Base-by-base conservation (phyloP, 2,797 vertebrate species). In the Decapterus maruadsi region DNA sequence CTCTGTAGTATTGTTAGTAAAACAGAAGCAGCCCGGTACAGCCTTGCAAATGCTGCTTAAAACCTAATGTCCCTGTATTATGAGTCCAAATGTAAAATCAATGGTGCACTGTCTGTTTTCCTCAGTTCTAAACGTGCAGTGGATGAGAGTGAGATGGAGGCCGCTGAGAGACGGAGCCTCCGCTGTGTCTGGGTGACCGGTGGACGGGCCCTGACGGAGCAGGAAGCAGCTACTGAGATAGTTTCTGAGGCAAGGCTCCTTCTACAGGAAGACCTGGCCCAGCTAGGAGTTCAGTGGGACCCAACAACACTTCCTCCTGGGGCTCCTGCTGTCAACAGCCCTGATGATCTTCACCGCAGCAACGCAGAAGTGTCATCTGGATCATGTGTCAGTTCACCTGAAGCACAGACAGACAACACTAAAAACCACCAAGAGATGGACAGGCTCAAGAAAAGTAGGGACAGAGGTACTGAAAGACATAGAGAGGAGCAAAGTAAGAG, bases 121-220 rank as follows among this genome's bases (percentile, higher is more conserved):
- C 48, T 72, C 80, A 96, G 96, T 86, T 95, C 94, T 61, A 96
- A 96, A 36, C 95, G 94, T 72, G 98, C 97, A 8, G 96, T 96
- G 75, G 98, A 99, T 87, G 98, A 99, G 90, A 97, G 96, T 36
- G 97, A 99, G 78, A 90, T 94, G 74, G 96, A 97, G 13, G 98
- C 92, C 55, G 94, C 95, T 36, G 98, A 99, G 82, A 96, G 97
- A 42, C 94, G 96, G 60, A 94, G 87, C 20, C 89, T 94, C 61
- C 94, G 93, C 42, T 97, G 96, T 43, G 88, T 98, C 80, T 99
- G 97, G 97, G 94, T 97, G 64, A 90, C 95, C 0, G 97, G 97
- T 9, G 96, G 95, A 73, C 97, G 94, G 79, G 95, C 96, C 42
- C 91, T 99, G 83, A 98, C 96, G 0, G 97, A 97, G 88, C 94